Evolutionary conservation across 2,113 vertebrate species (phyloP), one percentile per base, ranked within the genome.

Genomic region (Xiphophorus couchianus): DNA sequence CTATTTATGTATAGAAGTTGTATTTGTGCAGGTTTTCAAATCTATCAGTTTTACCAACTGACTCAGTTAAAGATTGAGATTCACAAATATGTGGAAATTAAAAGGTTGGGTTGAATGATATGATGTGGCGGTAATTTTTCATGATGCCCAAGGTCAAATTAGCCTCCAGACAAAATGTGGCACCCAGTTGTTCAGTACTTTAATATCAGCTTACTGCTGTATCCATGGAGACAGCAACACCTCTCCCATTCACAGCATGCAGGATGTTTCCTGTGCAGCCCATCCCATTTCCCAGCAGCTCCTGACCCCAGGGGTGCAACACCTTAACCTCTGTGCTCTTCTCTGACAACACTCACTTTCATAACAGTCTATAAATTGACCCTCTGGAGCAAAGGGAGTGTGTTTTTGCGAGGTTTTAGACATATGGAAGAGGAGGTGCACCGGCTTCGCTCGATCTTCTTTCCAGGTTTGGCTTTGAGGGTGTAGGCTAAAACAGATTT

Each of bases 281-380:
- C 17, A 0, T 29, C 76, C 70, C 70, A 58, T 73, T 90, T 89
- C 90, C 86, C 89, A 76, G 77, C 85, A 87, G 76, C 81, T 25
- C 44, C 37, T 61, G 86, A 90, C 86, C 90, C 51, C 66, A 48
- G 44, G 62, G 22, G 70, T 28, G 13, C 1, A 1, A 35, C 66
- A 62, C 42, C 0, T 8, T 75, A n/a, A 84, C 88, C 85, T 87
- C 66, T 85, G 39, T 58, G 11, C 87, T 78, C 29, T 15, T 29
- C 54, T 66, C 66, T 69, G 80, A 82, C 79, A 69, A 73, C 30
- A 75, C 8, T 25, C 1, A 76, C 77, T 83, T 86, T 17, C 4
- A 19, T 19, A 48, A 48, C 4, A 48, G 44, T 48, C 44, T 48
- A 48, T 48, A 44, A 44, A 48, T 19, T 48, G 5, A 17, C 17